A percentile compares a stretch with the other conserved stretches of the same genome.
These are phyloP conservation scores for Zophobas atratus DNA, from an alignment of 1,140 invertebrate species.

Conservation along the genomic window DNA sequence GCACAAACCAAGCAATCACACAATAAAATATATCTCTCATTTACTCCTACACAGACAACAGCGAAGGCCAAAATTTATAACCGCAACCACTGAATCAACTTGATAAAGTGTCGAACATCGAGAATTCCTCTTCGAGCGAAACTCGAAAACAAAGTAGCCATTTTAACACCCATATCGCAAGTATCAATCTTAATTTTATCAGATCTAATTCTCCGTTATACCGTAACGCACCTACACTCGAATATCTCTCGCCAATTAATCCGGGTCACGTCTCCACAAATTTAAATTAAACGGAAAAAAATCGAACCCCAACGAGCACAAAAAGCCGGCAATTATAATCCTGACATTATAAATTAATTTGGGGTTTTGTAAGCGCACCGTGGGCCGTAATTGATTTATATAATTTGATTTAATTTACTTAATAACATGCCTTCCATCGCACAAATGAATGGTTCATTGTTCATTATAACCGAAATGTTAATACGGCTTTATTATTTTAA, in stretches of 20 bases:
- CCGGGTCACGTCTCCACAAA: background rate
- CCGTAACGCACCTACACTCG: background rate
- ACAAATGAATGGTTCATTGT: conserved; percentile 26
- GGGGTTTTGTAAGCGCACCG: conserved; percentile 24
- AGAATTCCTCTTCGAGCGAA: no score
- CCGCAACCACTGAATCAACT: no score
- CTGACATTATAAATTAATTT: conserved; percentile 36
- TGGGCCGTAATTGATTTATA: conserved; percentile 36
- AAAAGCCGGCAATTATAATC: conserved; percentile 31
- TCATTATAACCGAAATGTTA: conserved; percentile 28
- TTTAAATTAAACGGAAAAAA: background rate
- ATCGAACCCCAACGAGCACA: background rate
- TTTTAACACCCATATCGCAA: no score
- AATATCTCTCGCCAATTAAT: background rate
- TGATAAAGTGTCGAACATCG: no score
- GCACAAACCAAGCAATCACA: no score
- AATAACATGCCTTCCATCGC: conserved; percentile 17
- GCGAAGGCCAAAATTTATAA: no score
- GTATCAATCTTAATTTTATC: no score
- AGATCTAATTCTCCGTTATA: background rate
- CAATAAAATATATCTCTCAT: no score
- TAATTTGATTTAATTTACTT: conserved; percentile 42
- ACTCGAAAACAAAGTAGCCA: no score
- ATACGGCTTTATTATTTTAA: conserved; percentile 32
- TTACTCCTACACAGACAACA: no score